These are phyloP conservation scores for Drosophila auraria DNA, from an alignment of 1,140 invertebrate species.

Conservation along the genomic window DNA sequence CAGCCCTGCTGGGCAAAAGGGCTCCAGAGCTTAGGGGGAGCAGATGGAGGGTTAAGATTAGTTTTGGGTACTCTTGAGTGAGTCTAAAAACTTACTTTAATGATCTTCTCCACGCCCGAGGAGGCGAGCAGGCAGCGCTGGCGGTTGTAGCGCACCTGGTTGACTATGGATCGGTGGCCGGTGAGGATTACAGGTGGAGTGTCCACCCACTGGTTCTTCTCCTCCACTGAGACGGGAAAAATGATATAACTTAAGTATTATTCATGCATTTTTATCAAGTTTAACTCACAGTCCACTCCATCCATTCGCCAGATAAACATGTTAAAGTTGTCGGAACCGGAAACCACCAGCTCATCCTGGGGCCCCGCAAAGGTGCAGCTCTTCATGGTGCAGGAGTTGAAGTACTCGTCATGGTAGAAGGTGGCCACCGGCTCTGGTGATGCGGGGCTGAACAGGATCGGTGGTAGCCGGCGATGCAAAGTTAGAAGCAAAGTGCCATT, in stretches of 20 bases:
- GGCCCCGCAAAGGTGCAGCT: slow-evolving; percentile 97
- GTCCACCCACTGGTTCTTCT: slow-evolving; percentile 86
- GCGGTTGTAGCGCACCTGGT: slow-evolving; percentile 96
- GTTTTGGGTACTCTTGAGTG: neutral
- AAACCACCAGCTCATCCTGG: slow-evolving; percentile 94
- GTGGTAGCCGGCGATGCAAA: slow-evolving; percentile 92
- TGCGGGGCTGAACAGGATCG: slow-evolving; percentile 92
- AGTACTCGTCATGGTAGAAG: slow-evolving; percentile 96
- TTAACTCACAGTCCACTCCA: slow-evolving; percentile 86
- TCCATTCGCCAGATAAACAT: slow-evolving; percentile 96
- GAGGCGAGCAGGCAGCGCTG: slow-evolving; percentile 94
- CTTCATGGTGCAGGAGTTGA: slow-evolving; percentile 99
- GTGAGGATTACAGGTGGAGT: slow-evolving; percentile 92
- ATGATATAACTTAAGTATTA: neutral
- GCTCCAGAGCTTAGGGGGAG: slow-evolving; percentile 90
- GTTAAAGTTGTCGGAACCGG: slow-evolving; percentile 97
- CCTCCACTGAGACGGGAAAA: slow-evolving; percentile 63
- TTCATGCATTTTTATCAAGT: too few species aligned
- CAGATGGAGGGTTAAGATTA: neutral
- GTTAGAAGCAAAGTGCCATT: slow-evolving; percentile 92
- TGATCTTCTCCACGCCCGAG: slow-evolving; percentile 97
- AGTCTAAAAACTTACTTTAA: slow-evolving; percentile 88
- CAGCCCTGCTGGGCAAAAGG: slow-evolving; percentile 88
- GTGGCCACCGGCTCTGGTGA: slow-evolving; percentile 90
- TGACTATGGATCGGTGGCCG: slow-evolving; percentile 97